Evolutionary conservation across 2,888 invertebrate species (phyloP).

Genomic region (Clostera curtula): DNA sequence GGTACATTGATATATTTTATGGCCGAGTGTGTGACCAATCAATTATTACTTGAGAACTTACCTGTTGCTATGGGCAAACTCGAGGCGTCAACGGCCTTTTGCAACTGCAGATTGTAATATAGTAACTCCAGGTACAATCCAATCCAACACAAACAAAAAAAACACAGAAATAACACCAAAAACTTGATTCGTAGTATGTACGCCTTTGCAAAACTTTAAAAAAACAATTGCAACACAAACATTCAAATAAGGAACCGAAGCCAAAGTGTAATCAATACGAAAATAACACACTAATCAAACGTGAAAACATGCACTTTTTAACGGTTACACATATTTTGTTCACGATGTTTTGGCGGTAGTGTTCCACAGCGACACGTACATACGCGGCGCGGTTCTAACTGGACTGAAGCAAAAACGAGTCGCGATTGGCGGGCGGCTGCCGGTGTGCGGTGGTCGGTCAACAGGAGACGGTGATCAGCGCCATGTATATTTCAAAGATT

Average conservation of each 20-base stretch:
- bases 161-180: constrained; percentile 31
- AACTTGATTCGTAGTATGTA: constrained; percentile 16
- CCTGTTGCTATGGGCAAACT: constrained; percentile 25
- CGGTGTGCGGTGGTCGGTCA: constrained; percentile 19
- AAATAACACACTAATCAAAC: constrained; percentile 20
- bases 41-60: constrained; percentile 8
- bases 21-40: too few relatives aligned
- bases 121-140: constrained; percentile 41
- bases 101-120: constrained; percentile 15
- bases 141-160: constrained; percentile 35
- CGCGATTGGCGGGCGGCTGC: constrained; percentile 43
- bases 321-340: constrained; percentile 35
- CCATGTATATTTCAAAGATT: too few relatives aligned
- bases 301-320: constrained; percentile 24
- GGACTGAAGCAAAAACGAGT: constrained; percentile 38
- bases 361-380: constrained; percentile 29
- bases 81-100: too few relatives aligned
- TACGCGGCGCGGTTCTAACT: constrained; percentile 36
- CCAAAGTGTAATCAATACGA: constrained; percentile 15
- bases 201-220: constrained; percentile 14
- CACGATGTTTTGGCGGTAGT: constrained; percentile 35
- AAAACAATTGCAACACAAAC: constrained; percentile 32
- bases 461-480: constrained; percentile 23
- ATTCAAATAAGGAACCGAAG: constrained; percentile 14
- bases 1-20: too few relatives aligned